phyloP scores from a whole-genome alignment of 1,140 invertebrate genomes.

The Drosophila serrata region DNA sequence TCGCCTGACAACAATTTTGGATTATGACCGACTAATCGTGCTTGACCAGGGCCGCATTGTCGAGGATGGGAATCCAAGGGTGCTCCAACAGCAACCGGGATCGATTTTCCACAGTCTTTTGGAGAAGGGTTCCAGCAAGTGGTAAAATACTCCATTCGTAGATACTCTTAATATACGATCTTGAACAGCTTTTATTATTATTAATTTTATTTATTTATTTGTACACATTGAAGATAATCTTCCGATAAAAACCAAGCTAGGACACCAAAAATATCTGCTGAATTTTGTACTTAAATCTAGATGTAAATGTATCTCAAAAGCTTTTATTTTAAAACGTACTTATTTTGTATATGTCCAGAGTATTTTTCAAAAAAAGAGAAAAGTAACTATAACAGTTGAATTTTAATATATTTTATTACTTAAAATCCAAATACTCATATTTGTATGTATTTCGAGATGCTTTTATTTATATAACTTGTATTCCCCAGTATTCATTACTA shows the following conservation, averaged over 20 bases:
- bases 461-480: conserved; percentile 4
- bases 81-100: conserved; percentile 87
- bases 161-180: conserved; percentile 1
- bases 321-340: conserved; percentile 2
- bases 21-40: conserved; percentile 92
- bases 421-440: not conserved
- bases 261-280: too few relatives aligned
- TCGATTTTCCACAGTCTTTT: conserved; percentile 86
- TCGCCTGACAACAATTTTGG: conserved; percentile 91
- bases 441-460: conserved; percentile 10
- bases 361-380: not conserved
- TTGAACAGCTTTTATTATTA: not conserved
- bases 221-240: not conserved
- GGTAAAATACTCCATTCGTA: conserved; percentile 1
- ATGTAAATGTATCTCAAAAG: conserved; percentile 7
- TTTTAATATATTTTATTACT: not conserved
- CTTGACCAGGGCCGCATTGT: conserved; percentile 91
- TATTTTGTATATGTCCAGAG: not conserved
- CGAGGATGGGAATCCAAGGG: conserved; percentile 91
- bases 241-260: not conserved
- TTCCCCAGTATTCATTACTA: conserved; percentile 18
- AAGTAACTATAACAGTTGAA: not conserved
- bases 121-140: conserved; percentile 61
- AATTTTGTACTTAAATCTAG: conserved; percentile 5
- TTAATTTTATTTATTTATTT: conserved; percentile 6